phyloP scores from a whole-genome alignment of 2,113 vertebrate species.

The Glaucomys volans region DNA sequence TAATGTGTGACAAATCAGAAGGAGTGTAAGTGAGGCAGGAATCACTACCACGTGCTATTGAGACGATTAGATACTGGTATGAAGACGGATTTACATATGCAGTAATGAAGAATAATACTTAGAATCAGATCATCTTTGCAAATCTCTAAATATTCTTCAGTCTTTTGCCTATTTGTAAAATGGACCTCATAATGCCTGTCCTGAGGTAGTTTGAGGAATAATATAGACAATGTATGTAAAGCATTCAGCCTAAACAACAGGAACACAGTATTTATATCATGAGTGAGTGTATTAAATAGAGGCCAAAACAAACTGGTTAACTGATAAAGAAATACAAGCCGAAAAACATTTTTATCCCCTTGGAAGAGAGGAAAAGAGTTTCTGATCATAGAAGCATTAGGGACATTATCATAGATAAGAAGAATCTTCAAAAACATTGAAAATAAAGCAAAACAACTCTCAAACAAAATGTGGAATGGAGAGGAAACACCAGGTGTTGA shows the following conservation, averaged over 20 bases:
- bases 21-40: neutral
- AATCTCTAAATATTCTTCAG: neutral
- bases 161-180: neutral
- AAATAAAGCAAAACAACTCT: neutral
- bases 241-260: neutral
- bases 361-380: conserved; percentile 1
- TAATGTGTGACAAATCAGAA: neutral
- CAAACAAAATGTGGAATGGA: neutral
- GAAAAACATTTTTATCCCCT: neutral
- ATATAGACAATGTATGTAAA: neutral
- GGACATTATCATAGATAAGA: neutral
- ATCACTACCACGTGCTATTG: neutral
- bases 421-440: neutral
- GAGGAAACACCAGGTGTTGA: neutral
- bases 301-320: conserved; percentile 52
- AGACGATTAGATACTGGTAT: neutral
- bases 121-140: neutral
- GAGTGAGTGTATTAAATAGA: conserved; percentile 38
- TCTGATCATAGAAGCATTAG: neutral
- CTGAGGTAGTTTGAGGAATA: neutral
- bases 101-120: neutral
- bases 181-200: neutral
- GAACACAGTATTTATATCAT: neutral
- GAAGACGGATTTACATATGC: neutral
- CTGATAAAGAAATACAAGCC: conserved; percentile 58